These are phyloP conservation scores for Arremon aurantiirostris DNA, from an alignment of 2,797 vertebrate genomes.

Conservation along the genomic window DNA sequence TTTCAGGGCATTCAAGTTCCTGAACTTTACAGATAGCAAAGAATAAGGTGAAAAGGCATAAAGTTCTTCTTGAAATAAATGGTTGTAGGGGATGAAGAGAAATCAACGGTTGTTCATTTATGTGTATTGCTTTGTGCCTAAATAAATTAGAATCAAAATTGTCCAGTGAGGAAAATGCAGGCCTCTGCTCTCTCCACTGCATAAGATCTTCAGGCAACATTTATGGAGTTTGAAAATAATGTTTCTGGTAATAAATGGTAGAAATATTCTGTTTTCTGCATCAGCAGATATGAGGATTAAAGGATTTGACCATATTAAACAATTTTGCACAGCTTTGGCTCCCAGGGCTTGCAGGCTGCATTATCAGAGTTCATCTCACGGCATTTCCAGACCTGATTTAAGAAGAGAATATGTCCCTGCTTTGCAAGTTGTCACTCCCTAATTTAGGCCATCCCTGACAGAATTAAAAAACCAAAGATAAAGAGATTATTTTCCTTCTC, in stretches of 20 bases:
- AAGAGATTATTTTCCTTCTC: conserved; percentile 61
- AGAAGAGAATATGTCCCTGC: conserved; percentile 69
- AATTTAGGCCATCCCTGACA: conserved; percentile 74
- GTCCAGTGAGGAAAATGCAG: conserved; percentile 50
- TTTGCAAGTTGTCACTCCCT: conserved; percentile 74
- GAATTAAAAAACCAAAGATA: conserved; percentile 70
- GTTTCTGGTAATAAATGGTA: conserved; percentile 79
- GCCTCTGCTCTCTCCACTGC: conserved; percentile 50
- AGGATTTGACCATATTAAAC: conserved; percentile 79
- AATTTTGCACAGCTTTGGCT: conserved; percentile 78
- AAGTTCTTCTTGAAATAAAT: conserved; percentile 42
- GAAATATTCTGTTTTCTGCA: conserved; percentile 79
- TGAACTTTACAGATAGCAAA: conserved; percentile 20
- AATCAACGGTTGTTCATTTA: conserved; percentile 38
- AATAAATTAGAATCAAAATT: conserved; percentile 58
- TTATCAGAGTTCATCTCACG: conserved; percentile 74
- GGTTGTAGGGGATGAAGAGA: conserved; percentile 9
- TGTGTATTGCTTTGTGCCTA: conserved; percentile 49
- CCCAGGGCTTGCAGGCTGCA: conserved; percentile 69
- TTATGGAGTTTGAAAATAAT: conserved; percentile 73
- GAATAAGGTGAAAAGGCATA: neutral
- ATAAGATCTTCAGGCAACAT: conserved; percentile 62
- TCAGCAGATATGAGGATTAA: conserved; percentile 82
- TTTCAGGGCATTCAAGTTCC: conserved; percentile 33
- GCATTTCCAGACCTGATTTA: conserved; percentile 77